A percentile compares a stretch with the other conserved stretches of the same genome.
Evolutionary conservation across 2,888 invertebrate genomes (phyloP).

Genomic region (Hyppa rectilinea): DNA sequence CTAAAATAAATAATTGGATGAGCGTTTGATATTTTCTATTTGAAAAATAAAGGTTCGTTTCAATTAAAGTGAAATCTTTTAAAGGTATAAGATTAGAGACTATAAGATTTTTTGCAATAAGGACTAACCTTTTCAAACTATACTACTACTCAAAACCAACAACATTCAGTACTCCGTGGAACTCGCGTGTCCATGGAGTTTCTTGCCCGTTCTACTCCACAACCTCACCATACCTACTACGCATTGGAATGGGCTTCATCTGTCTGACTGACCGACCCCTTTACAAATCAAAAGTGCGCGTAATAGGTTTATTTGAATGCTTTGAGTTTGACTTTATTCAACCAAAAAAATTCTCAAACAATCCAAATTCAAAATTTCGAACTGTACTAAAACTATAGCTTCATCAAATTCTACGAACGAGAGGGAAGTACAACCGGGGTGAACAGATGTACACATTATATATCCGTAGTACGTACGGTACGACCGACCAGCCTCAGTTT

Average conservation of each 20-base stretch:
- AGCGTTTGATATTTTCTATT: not conserved
- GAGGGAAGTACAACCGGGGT: constrained; percentile 26
- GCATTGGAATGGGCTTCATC: no score
- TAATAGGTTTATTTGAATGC: no score
- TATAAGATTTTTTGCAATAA: not conserved
- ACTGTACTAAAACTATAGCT: constrained; percentile 67
- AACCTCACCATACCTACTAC: no score
- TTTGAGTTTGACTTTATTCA: no score
- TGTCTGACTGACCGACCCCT: no score
- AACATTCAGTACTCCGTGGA: not conserved
- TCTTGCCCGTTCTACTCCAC: no score
- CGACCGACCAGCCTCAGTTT: constrained; percentile 60
- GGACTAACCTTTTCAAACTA: not conserved
- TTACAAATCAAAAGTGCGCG: no score
- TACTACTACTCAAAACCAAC: not conserved
- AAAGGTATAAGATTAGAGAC: not conserved
- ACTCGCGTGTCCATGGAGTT: no score
- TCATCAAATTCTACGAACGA: constrained; percentile 57
- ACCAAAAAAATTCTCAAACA: constrained; percentile 18
- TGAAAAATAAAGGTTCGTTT: no score
- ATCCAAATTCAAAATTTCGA: constrained; percentile 54
- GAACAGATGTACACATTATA: constrained; percentile 15
- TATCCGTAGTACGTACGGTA: constrained; percentile 43
- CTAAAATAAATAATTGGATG: no score
- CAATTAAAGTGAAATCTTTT: no score